Percentiles rank a stretch among this genome's conserved stretches.
Evolutionary conservation across 1,140 invertebrate genomes (phyloP).

Genomic region (Philotrypesis tridentata): DNA sequence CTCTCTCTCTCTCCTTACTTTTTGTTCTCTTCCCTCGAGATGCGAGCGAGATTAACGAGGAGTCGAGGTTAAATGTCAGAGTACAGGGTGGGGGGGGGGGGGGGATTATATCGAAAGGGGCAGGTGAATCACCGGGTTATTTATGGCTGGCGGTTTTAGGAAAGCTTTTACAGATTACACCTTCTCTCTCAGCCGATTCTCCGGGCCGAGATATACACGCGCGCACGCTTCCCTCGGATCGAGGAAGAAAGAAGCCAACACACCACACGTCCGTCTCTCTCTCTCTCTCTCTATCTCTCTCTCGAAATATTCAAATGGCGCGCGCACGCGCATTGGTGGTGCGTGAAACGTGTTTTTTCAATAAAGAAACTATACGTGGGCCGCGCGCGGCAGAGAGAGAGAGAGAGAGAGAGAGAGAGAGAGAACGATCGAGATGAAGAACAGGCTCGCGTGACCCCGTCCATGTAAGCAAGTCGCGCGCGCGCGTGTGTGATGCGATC

Average conservation of each 20-base stretch:
- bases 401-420: no score
- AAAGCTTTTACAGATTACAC: no score
- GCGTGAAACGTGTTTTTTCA: neutral
- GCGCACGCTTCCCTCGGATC: no score
- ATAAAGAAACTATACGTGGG: neutral
- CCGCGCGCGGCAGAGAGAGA: no score
- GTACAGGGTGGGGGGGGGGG: neutral
- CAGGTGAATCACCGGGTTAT: constrained; percentile 30
- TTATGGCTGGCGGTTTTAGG: constrained; percentile 11
- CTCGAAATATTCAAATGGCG: neutral
- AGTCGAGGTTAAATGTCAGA: constrained; percentile 40
- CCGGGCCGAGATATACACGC: no score
- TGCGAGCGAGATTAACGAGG: constrained; percentile 33
- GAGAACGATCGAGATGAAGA: neutral
- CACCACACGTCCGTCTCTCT: no score
- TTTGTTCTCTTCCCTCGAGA: neutral
- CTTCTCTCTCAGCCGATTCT: no score
- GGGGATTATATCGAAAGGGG: neutral
- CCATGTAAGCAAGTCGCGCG: no score
- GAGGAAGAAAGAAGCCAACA: no score
- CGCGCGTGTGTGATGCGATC: neutral
- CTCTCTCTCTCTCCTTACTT: neutral
- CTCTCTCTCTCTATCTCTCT: no score
- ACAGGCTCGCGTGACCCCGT: neutral
- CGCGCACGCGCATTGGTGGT: no score